Evolutionary conservation across 2,113 vertebrate species (phyloP), one percentile per base, ranked within the genome.

Genomic region (Hydrolagus affinis): DNA sequence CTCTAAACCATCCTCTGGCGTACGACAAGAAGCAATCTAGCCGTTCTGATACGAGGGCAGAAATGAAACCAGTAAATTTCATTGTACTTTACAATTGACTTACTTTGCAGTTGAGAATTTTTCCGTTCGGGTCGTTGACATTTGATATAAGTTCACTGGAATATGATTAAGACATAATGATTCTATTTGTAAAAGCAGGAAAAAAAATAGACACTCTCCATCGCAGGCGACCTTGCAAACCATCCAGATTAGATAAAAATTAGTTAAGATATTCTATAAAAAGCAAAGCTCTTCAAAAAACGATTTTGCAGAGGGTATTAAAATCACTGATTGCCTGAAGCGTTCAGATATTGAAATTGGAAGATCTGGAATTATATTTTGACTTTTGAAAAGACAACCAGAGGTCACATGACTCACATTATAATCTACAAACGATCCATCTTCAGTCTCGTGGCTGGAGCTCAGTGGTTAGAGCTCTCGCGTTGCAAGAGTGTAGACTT

Each of bases 211-310:
- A 8, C 17, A 83, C 30, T 83, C 30, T 66, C 25, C 21, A 30
- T 32, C 66, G 32, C 17, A 30, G 14, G 21, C 62, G 17, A 60
- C 6, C 57, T 19, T 44, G n/a, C 23, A 23, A 80, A 59, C 17
- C 78, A 68, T 30, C 66, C 62, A 68, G 78, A 66, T 83, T 66
- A 80, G 23, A 62, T 3, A 3, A 64, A n/a, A 28, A 17, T 80
- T 64, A 83, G 60, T 83, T 66, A 83, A 83, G 78, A 25, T 83
- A 30, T 64, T 83, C 3, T 66, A 32, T 68, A 83, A 80, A 28
- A 66, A 66, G 60, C 15, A 32, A 66, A 83, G 78, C 9, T 21
- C 62, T 83, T 83, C 28, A 68, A 32, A 83, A 66, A 83, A 60
- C 66, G 60, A 83, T 25, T 83, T 83, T 64, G 60, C 32, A 14